Evolutionary conservation across 2,888 invertebrate genomes (phyloP), one percentile per base, ranked within the genome.

Genomic region (Holacanthella duospinosa): DNA sequence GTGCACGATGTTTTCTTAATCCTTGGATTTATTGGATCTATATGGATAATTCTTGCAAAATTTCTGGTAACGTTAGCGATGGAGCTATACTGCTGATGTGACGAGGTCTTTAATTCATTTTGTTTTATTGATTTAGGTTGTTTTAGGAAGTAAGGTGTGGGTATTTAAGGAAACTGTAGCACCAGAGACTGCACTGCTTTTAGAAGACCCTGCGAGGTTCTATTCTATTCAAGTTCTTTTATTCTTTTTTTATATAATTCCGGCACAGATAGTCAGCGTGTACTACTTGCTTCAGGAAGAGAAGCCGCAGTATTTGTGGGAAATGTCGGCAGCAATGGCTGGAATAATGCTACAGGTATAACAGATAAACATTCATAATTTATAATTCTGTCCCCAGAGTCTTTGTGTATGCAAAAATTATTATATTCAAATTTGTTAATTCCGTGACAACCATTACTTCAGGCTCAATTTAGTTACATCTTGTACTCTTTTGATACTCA

Each of bases 51-150:
- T 6, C 19, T 72, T 26, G 63, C 61, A 21, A 72, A 72, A 63
- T 68, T 68, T 36, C 36, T 69, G 58, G 72, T 72, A 66, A 68
- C n/a, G n/a, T n/a, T n/a, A n/a, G n/a, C n/a, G n/a, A n/a, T n/a
- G n/a, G n/a, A n/a, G n/a, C n/a, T 64, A 6, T 24, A n/a, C n/a
- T n/a, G n/a, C n/a, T n/a, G n/a, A n/a, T n/a, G n/a, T n/a, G n/a
- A n/a, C n/a, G n/a, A n/a, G n/a, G n/a, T n/a, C n/a, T n/a, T n/a
- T n/a, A 21, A 53, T 36, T 36, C 16, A 36, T 9, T 9, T 36
- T 53, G 53, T 12, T 24, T 21, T 16, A 44, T 43, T 16, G 26
- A 59, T 19, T 44, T 48, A 67, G 67, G 65, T 36, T 3, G 59
- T 60, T 27, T 9, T 68, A 9, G 64, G 66, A 48, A 61, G 61